phyloP scores from a whole-genome alignment of 2,888 invertebrate genomes.

The Drosophila percnosoma region DNA sequence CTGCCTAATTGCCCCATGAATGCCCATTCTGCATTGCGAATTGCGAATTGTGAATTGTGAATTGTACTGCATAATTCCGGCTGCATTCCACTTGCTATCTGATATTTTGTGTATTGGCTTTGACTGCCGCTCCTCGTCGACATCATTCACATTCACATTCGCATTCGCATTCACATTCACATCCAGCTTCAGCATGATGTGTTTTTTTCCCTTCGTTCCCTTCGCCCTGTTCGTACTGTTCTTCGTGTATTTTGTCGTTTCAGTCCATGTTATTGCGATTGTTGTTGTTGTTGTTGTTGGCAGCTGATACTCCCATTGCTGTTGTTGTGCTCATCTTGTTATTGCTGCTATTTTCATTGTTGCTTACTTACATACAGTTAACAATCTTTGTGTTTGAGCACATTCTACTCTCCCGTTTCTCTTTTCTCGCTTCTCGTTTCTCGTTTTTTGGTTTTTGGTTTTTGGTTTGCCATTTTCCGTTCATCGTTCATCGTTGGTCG shows the following conservation, averaged over 20 bases:
- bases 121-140: slow-evolving; percentile 45
- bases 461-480: slow-evolving; percentile 42
- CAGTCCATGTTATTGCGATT: slow-evolving; percentile 43
- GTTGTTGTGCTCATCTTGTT: slow-evolving; percentile 20
- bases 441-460: slow-evolving; percentile 25
- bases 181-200: not conserved
- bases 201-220: not conserved
- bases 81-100: slow-evolving; percentile 44
- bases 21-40: slow-evolving; percentile 31
- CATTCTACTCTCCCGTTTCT: slow-evolving; percentile 26
- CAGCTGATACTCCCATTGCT: slow-evolving; percentile 8
- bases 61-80: slow-evolving; percentile 32
- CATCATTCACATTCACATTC: slow-evolving; percentile 28
- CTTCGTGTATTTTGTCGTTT: slow-evolving; percentile 33
- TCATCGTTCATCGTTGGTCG: slow-evolving; percentile 15
- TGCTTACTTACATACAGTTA: slow-evolving; percentile 65
- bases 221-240: slow-evolving; percentile 4
- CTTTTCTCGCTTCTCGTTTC: not conserved
- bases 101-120: slow-evolving; percentile 69
- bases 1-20: slow-evolving; percentile 15
- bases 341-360: slow-evolving; percentile 58
- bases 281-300: slow-evolving; percentile 31
- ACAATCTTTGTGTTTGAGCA: slow-evolving; percentile 53
- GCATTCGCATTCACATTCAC: not conserved
- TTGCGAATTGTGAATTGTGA: slow-evolving; percentile 34